Base-by-base conservation (phyloP, 2,113 vertebrate species). In the Uria aalge region DNA sequence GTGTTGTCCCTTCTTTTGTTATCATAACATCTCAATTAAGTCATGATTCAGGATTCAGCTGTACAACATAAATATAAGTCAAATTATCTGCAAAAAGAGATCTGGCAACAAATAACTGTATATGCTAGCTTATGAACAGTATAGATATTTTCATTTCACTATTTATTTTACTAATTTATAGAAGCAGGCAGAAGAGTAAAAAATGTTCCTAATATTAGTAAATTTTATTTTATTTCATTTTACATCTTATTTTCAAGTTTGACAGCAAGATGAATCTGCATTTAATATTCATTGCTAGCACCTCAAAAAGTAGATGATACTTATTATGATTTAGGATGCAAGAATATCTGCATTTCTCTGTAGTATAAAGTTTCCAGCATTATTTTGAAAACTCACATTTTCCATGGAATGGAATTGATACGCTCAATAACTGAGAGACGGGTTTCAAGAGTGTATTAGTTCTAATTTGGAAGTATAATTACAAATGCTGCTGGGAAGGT, bases 401-500 rank as follows among this genome's bases (percentile, higher is more conserved):
- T 80, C 66, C 4, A 6, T 36, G 57, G 40, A 90, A 81, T 80
- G 18, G 32, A 47, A 94, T 30, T 45, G 34, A 20, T 76, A 20
- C 2, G 4, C 53, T 83, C 48, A 59, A 67, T 92, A 93, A 91
- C 40, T 55, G 57, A 92, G 72, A 93, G 71, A 92, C 67, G 90
- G 41, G 52, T 95, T 81, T 93, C 92, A 40, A 93, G 79, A 84
- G 67, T 83, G 6, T 59, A 91, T 96, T 92, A 79, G 12, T 87
- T 95, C 71, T 97, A 91, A 97, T 97, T 97, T 97, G 94, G 59
- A 92, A 94, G 53, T 91, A 90, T 94, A 97, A 97, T 97, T 97
- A 96, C 75, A 95, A 78, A 96, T 83, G 69, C 90, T 97, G 36
- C 66, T 56, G 26, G 48, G 90, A 97, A 97, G 92, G 77, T 95